These are phyloP conservation scores for Elegia similella DNA, from an alignment of 2,888 invertebrate species.

Conservation along the genomic window DNA sequence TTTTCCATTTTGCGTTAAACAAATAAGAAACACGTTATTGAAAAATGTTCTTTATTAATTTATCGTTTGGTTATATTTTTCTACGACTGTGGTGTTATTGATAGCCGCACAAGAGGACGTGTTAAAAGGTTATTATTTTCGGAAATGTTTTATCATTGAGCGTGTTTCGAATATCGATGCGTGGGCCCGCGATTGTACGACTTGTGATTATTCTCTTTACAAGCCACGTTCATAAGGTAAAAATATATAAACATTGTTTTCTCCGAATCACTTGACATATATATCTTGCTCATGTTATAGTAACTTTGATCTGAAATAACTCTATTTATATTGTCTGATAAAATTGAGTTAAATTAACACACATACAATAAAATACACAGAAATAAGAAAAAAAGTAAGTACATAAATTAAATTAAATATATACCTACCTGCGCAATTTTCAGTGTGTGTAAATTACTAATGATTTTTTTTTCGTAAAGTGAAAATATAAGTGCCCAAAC, in stretches of 20 bases:
- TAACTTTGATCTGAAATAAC: background rate
- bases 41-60: constrained; percentile 6
- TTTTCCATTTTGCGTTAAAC: constrained; percentile 37
- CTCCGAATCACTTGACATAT: too few relatives aligned
- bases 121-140: constrained; percentile 37
- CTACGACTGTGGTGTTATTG: background rate
- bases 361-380: too few relatives aligned
- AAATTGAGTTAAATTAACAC: background rate
- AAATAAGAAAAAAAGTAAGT: too few relatives aligned
- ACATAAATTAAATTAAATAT: too few relatives aligned
- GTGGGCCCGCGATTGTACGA: constrained; percentile 11
- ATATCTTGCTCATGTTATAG: too few relatives aligned
- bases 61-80: background rate
- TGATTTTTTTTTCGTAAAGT: too few relatives aligned
- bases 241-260: background rate
- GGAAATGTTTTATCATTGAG: constrained; percentile 34
- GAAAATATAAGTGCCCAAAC: too few relatives aligned
- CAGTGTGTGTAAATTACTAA: too few relatives aligned
- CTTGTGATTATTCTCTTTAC: background rate
- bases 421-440: too few relatives aligned
- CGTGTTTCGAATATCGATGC: constrained; percentile 31
- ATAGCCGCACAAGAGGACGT: constrained; percentile 13
- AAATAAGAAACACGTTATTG: constrained; percentile 22
- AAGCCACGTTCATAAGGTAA: background rate
- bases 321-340: background rate